Conservation (phyloP, 2,888 invertebrate genomes). For the Ectemnius cavifrons region DNA sequence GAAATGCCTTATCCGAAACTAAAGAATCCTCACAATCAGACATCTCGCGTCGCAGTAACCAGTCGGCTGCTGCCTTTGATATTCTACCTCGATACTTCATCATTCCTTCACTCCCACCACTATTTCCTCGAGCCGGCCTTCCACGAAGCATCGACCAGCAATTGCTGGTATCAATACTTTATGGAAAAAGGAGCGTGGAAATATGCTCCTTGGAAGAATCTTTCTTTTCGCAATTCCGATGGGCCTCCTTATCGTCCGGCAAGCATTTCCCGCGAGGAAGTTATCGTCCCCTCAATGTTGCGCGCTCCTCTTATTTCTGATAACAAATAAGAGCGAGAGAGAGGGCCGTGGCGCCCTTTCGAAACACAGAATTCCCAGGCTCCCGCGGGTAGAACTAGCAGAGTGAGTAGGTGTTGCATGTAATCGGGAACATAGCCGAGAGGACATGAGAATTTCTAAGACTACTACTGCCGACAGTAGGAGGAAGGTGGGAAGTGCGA, state of each 20-base stretch:
- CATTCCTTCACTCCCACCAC: no score
- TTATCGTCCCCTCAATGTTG: neutral
- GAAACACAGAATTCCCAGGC: neutral
- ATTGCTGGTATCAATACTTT: no score
- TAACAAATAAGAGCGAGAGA: neutral
- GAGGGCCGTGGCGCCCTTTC: no score
- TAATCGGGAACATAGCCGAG: neutral
- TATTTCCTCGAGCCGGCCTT: no score
- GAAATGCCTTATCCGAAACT: constrained; percentile 34
- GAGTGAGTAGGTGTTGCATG: neutral
- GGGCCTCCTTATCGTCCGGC: neutral
- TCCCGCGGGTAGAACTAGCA: neutral
- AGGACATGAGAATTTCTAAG: neutral
- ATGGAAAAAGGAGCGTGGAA: no score
- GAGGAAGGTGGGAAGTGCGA: neutral
- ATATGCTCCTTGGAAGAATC: no score
- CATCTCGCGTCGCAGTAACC: constrained; percentile 1
- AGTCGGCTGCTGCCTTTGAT: no score
- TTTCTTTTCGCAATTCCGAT: no score
- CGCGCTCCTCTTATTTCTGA: neutral
- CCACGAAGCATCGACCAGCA: no score
- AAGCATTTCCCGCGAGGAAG: neutral
- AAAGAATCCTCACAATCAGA: constrained; percentile 42
- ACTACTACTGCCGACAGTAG: neutral
- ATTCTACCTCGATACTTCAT: no score